Evolutionary conservation across 92 coral and sea anemone species (phyloP).

Genomic region (Plumapathes pennacea): DNA sequence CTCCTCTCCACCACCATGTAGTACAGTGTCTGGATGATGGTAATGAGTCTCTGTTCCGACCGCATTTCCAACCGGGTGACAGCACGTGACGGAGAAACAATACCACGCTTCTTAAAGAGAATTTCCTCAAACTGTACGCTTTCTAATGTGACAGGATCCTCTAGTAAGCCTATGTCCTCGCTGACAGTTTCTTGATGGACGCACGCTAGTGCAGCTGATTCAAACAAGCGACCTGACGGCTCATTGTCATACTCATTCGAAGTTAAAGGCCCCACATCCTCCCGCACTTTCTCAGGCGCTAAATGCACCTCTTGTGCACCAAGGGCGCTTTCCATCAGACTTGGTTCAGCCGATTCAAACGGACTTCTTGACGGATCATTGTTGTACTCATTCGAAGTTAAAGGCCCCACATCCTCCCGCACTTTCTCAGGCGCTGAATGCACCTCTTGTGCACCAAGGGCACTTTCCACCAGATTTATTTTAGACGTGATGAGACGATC

Average conservation of each 20-base stretch:
- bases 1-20: slow-evolving; percentile 73
- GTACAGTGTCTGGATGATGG: slow-evolving; percentile 76
- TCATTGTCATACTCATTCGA: background rate
- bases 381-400: background rate
- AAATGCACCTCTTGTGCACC: slow-evolving; percentile 4
- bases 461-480: no score
- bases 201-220: slow-evolving; percentile 12
- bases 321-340: no score
- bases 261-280: background rate
- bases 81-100: no score
- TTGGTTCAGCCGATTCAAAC: slow-evolving; percentile 17
- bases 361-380: background rate
- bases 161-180: no score
- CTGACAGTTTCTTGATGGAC: slow-evolving; percentile 1
- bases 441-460: slow-evolving; percentile 12
- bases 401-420: background rate
- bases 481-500: no score
- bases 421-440: background rate
- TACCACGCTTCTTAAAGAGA: no score
- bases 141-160: no score
- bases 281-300: background rate
- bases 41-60: slow-evolving; percentile 55
- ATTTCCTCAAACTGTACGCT: no score
- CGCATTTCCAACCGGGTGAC: no score
- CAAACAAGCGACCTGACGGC: background rate